Percentiles rank a stretch among this genome's conserved stretches.
These are phyloP conservation scores for Conopomorpha cramerella DNA, from an alignment of 1,140 invertebrate species.

Conservation along the genomic window DNA sequence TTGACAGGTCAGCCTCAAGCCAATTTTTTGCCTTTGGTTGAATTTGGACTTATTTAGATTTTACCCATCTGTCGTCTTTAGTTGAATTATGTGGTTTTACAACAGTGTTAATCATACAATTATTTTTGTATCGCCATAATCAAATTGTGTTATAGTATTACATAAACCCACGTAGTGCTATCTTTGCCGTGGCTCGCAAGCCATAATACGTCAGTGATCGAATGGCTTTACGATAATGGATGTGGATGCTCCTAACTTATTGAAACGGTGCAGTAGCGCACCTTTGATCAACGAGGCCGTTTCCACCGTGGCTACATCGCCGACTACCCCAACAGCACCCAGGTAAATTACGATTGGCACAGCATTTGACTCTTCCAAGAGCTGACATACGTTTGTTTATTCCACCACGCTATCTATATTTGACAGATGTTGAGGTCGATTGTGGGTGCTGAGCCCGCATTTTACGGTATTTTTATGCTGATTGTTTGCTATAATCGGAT, in stretches of 20 bases:
- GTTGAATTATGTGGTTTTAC: conserved; percentile 27
- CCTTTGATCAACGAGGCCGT: conserved; percentile 56
- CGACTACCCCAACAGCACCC: conserved; percentile 45
- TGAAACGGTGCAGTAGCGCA: conserved; percentile 59
- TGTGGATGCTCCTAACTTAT: conserved; percentile 58
- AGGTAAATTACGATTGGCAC: too few relatives aligned
- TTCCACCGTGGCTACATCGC: conserved; percentile 43
- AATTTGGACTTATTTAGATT: conserved; percentile 44
- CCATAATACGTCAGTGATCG: conserved; percentile 53
- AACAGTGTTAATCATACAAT: conserved; percentile 27
- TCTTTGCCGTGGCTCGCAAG: conserved; percentile 43
- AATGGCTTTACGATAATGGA: conserved; percentile 56
- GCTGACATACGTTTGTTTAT: too few relatives aligned
- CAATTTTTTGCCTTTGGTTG: conserved; percentile 46
- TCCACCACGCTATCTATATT: too few relatives aligned
- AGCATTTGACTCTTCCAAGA: too few relatives aligned
- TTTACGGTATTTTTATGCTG: too few relatives aligned
- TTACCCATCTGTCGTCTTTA: conserved; percentile 30
- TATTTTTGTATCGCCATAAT: conserved; percentile 19
- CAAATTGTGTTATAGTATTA: conserved; percentile 51
- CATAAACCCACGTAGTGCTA: conserved; percentile 47
- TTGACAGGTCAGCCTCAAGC: conserved; percentile 51
- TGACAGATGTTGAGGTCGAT: too few relatives aligned
- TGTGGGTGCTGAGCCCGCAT: too few relatives aligned
- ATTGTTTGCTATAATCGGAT: too few relatives aligned